Evolutionary conservation across 2,113 vertebrate genomes (phyloP).

Genomic region (Rallus limicola): DNA sequence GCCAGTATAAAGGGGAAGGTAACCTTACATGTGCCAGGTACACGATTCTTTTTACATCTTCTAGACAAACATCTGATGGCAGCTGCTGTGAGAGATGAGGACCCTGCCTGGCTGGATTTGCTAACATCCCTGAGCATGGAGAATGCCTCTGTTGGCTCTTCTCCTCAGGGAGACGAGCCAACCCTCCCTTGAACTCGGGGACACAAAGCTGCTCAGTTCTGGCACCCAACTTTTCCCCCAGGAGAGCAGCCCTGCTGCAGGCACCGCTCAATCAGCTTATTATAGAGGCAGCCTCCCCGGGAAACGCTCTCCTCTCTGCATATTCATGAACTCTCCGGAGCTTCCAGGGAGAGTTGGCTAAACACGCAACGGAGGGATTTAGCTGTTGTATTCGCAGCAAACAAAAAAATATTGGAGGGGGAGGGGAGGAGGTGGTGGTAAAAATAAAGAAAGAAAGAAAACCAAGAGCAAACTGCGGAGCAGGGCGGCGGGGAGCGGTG

Average conservation of each 20-base stretch:
- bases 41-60: background rate
- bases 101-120: background rate
- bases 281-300: background rate
- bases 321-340: conserved; percentile 44
- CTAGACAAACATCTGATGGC: background rate
- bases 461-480: background rate
- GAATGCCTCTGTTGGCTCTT: background rate
- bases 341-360: conserved; percentile 37
- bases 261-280: background rate
- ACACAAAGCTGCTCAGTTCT: conserved; percentile 12
- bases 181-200: background rate
- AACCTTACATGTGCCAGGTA: background rate
- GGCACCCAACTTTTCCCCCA: conserved; percentile 57
- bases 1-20: background rate
- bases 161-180: background rate
- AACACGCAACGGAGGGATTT: background rate
- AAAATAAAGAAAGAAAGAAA: background rate
- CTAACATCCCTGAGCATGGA: background rate
- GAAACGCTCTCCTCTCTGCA: background rate
- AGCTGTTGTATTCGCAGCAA: background rate
- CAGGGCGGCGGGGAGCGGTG: background rate
- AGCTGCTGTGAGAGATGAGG: background rate
- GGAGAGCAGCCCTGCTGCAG: conserved; percentile 7
- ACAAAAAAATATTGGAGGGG: too few species aligned
- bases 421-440: rapidly evolving